A percentile compares a stretch with the other conserved stretches of the same genome.
Conservation (phyloP, 1,140 invertebrate genomes). For the Myzus persicae region DNA sequence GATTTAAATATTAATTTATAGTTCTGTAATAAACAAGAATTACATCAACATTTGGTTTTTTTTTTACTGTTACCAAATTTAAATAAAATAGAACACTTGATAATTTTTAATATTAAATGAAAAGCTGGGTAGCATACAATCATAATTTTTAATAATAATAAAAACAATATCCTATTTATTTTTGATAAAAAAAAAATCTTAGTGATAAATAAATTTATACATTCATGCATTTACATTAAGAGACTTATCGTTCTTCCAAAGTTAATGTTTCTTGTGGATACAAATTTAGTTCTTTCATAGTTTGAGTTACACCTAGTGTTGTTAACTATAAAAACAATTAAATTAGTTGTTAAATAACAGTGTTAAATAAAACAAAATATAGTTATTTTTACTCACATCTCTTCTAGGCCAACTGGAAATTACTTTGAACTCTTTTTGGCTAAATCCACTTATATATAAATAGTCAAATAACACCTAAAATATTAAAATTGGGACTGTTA, state of each 20-base stretch:
- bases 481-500: background rate
- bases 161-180: conserved; percentile 37
- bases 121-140: background rate
- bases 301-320: conserved; percentile 76
- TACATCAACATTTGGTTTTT: background rate
- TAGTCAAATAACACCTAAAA: conserved; percentile 81
- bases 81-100: conserved; percentile 14
- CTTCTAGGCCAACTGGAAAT: conserved; percentile 89
- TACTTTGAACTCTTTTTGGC: conserved; percentile 87
- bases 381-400: conserved; percentile 76
- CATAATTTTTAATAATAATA: conserved; percentile 44
- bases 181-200: conserved; percentile 35
- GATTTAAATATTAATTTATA: background rate
- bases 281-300: conserved; percentile 82
- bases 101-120: conserved; percentile 23
- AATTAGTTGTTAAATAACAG: background rate
- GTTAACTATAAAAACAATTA: conserved; percentile 73
- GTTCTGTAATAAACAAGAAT: background rate
- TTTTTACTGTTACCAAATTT: conserved; percentile 24
- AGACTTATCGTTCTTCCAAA: conserved; percentile 83
- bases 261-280: conserved; percentile 92
- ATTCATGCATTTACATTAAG: conserved; percentile 35
- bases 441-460: conserved; percentile 85
- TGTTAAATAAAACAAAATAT: background rate
- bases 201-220: conserved; percentile 42